Conservation (phyloP, 1,140 invertebrate genomes). For the Heterodera carotae region DNA sequence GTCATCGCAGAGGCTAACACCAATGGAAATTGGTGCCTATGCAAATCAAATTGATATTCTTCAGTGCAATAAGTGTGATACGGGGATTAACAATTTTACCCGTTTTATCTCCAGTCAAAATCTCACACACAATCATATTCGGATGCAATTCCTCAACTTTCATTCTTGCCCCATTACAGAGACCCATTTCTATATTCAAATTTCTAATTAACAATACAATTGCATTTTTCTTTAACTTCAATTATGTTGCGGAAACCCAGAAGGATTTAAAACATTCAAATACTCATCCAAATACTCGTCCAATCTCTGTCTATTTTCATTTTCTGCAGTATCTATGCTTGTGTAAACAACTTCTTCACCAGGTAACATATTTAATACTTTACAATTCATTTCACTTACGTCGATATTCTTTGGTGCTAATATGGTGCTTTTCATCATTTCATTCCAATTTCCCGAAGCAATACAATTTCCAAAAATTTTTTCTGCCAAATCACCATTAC, state of each 20-base stretch:
- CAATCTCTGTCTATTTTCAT: too few species aligned
- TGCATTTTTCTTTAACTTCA: too few species aligned
- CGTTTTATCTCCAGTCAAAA: too few species aligned
- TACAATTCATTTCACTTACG: conserved; percentile 38
- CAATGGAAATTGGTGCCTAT: too few species aligned
- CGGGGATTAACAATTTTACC: conserved; percentile 41
- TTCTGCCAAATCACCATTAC: conserved; percentile 23
- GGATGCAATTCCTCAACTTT: conserved; percentile 28
- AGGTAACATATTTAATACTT: conserved; percentile 38
- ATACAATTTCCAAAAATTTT: conserved; percentile 41
- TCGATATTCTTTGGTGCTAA: too few species aligned
- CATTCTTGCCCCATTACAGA: conserved; percentile 46
- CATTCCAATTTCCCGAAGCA: conserved; percentile 30
- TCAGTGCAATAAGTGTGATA: conserved; percentile 29
- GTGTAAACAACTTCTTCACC: conserved; percentile 33
- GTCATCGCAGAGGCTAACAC: too few species aligned
- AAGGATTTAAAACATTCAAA: too few species aligned
- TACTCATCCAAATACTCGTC: too few species aligned
- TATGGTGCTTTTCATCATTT: conserved; percentile 31
- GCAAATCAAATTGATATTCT: conserved; percentile 47
- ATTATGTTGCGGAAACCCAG: too few species aligned
- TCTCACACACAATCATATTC: conserved; percentile 24
- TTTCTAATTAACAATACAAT: too few species aligned
- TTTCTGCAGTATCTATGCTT: too few species aligned
- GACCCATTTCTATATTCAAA: too few species aligned